Base-by-base conservation (phyloP, 2,797 vertebrate species). In the Macrochelys suwanniensis region DNA sequence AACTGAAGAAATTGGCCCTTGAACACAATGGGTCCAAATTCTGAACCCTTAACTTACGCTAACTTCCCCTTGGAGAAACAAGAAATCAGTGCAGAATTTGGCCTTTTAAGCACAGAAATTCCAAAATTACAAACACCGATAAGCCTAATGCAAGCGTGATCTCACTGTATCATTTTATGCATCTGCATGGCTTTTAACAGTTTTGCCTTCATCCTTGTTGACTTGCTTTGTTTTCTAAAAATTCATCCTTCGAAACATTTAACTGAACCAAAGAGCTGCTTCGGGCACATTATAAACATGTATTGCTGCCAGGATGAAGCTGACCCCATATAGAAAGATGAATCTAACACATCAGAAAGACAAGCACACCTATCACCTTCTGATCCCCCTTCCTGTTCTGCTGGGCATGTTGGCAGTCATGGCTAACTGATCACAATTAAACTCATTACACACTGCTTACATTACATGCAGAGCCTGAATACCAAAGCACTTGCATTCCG, bases 61-160 rank as follows among this genome's bases (percentile, higher is more conserved):
- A 76, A 28, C 19, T 11, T 74, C 23, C 6, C 71, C 26, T 6
- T 23, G 11, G 54, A 2, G 49, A 6, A 51, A 53, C 37, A 37
- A 25, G 25, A 13, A 19, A 9, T 23, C n/a, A 23, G 3, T 0
- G 13, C 74, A 71, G 65, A 51, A 59, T 51, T 5, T 50, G 33
- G 53, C 59, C 11, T 28, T 50, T 88, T 17, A 0, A 28, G 90
- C 79, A 45, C 17, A 77, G 50, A 45, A 10, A 16, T 11, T 16
- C 1, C 4, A 3, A 8, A 31, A 42, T 2, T 16, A 59, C 1
- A 8, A 4, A 19, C 45, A 19, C 31, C 1, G 21, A 2, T 0
- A 1, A 28, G 21, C 4, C 12, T 6, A 28, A 42, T 2, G 4
- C 11, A 53, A 25, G 5, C 21, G 10, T n/a, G 7, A 50, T 25